Conservation (phyloP, 2,113 vertebrate genomes). For the Athene cunicularia region DNA sequence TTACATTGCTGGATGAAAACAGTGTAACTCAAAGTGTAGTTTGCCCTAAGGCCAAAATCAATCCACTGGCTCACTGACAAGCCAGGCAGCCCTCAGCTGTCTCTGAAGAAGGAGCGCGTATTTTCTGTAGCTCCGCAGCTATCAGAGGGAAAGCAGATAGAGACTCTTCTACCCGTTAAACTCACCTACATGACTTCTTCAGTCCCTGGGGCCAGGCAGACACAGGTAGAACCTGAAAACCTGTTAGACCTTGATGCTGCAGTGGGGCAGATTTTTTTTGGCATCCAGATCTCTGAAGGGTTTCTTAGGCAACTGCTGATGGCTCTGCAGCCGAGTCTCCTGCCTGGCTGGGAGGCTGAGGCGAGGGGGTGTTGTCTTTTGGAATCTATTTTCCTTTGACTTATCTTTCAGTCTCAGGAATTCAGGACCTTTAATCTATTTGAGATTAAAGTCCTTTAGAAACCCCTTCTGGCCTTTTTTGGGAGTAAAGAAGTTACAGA, state of each 20-base stretch:
- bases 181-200: background rate
- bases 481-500: slow-evolving; percentile 49
- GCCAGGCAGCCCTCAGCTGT: background rate
- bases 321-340: background rate
- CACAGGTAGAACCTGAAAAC: background rate
- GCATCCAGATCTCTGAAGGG: background rate
- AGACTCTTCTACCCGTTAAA: background rate
- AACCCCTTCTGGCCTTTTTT: slow-evolving; percentile 52
- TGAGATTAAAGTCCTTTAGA: slow-evolving; percentile 67
- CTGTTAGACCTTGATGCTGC: background rate
- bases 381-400: slow-evolving; percentile 60
- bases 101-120: rapidly evolving
- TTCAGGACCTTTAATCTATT: slow-evolving; percentile 65
- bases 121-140: background rate
- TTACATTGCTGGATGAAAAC: background rate
- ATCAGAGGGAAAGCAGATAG: background rate
- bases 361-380: slow-evolving; percentile 33
- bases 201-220: background rate
- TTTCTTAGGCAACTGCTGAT: background rate
- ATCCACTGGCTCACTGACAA: rapidly evolving
- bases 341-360: background rate
- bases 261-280: background rate
- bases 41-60: background rate
- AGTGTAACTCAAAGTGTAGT: background rate
- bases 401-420: slow-evolving; percentile 66